These are phyloP conservation scores for Macrostomum cliftonense DNA, from an alignment of 2,888 invertebrate species.

Conservation along the genomic window DNA sequence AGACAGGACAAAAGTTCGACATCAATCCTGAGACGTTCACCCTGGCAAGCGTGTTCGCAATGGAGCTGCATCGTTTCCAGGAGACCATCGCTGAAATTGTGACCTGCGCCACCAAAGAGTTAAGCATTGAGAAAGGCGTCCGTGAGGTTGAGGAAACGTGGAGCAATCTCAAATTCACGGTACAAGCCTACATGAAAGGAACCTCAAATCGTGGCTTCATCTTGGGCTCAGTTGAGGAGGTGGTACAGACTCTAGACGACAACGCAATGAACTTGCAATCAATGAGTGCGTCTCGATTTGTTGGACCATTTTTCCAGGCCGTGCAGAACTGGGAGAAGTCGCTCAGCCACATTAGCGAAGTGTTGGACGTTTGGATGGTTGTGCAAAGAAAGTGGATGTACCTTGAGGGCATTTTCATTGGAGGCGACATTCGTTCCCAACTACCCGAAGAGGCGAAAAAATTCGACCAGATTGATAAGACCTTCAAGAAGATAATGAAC, in stretches of 20 bases:
- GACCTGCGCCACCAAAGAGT: slow-evolving; percentile 67
- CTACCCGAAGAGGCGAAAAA: slow-evolving; percentile 71
- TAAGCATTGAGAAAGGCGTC: slow-evolving; percentile 71
- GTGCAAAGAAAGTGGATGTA: slow-evolving; percentile 78
- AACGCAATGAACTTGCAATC: slow-evolving; percentile 73
- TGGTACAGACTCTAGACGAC: slow-evolving; percentile 61
- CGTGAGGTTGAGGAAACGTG: slow-evolving; percentile 54
- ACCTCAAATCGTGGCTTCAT: slow-evolving; percentile 60
- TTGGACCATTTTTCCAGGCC: slow-evolving; percentile 62
- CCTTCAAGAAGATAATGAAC: slow-evolving; percentile 62
- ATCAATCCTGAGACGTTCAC: slow-evolving; percentile 74
- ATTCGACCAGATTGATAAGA: slow-evolving; percentile 68
- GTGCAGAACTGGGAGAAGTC: slow-evolving; percentile 70
- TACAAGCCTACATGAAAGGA: slow-evolving; percentile 41
- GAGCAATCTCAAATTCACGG: slow-evolving; percentile 38
- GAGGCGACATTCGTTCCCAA: slow-evolving; percentile 65
- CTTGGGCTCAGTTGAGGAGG: slow-evolving; percentile 63
- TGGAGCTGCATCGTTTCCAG: slow-evolving; percentile 63
- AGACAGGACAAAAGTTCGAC: slow-evolving; percentile 61
- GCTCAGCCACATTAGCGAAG: slow-evolving; percentile 59
- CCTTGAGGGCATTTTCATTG: slow-evolving; percentile 72
- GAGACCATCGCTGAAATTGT: slow-evolving; percentile 69
- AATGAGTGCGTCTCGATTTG: slow-evolving; percentile 53
- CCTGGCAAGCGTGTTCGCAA: slow-evolving; percentile 70
- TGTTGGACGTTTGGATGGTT: slow-evolving; percentile 53